Percentiles rank a stretch among this genome's conserved stretches.
Conservation (phyloP, 2,113 vertebrate species). For the Cyanoramphus novaezelandiae region DNA sequence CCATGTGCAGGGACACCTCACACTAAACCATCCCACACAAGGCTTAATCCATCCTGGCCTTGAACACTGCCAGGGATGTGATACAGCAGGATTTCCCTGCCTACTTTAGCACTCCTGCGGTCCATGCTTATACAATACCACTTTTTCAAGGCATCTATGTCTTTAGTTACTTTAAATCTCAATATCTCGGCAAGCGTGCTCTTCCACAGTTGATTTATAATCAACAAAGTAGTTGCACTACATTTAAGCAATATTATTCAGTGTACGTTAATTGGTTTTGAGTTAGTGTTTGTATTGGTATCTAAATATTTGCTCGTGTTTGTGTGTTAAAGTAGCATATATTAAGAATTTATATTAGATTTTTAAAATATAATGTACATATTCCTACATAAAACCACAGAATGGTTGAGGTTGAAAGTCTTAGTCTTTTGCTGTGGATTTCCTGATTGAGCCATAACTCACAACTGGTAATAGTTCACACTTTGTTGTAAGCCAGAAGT, state of each 20-base stretch:
- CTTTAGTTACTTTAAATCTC: not conserved
- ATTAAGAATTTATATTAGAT: not conserved
- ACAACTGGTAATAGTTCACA: not conserved
- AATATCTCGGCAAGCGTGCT: not conserved
- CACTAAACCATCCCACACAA: no score
- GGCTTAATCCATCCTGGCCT: no score
- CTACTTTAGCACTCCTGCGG: not conserved
- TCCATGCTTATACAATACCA: not conserved
- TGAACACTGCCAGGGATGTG: no score
- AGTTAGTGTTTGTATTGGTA: not conserved
- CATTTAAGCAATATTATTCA: not conserved
- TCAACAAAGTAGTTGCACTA: not conserved
- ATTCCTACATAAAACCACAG: not conserved
- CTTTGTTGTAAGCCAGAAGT: not conserved
- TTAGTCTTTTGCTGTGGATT: not conserved
- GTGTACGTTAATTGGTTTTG: not conserved
- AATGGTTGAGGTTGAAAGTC: not conserved
- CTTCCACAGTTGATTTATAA: not conserved
- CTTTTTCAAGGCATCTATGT: not conserved
- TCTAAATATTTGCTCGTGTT: not conserved
- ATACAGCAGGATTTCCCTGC: not conserved
- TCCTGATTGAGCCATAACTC: not conserved
- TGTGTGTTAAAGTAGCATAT: not conserved
- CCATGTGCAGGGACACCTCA: no score
- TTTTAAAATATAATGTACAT: not conserved